phyloP scores from a whole-genome alignment of 2,113 vertebrate genomes.

The Gymnocephalus cernua region DNA sequence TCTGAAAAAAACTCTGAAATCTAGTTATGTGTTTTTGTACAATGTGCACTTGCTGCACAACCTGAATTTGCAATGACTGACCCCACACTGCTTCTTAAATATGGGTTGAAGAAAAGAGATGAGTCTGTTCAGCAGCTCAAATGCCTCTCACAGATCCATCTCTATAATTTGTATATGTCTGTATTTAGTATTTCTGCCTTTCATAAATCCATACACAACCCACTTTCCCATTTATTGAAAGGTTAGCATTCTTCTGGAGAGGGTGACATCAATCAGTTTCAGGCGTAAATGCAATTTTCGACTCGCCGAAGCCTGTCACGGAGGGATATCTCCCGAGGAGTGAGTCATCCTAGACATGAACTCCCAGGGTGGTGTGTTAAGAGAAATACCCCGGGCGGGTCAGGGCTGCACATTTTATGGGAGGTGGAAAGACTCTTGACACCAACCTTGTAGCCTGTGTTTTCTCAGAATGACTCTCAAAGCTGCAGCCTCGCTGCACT shows the following conservation, averaged over 20 bases:
- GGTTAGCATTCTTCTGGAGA: slow-evolving; percentile 12
- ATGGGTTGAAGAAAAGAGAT: not conserved
- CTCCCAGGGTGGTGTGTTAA: slow-evolving; percentile 24
- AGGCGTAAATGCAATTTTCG: slow-evolving; percentile 24
- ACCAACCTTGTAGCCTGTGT: not conserved
- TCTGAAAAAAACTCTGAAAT: not conserved
- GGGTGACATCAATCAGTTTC: slow-evolving; percentile 33
- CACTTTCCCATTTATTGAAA: slow-evolving; percentile 29
- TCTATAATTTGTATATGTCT: not conserved
- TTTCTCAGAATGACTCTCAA: slow-evolving; percentile 26
- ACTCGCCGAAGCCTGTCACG: slow-evolving; percentile 16
- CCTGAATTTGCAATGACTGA: slow-evolving; percentile 13
- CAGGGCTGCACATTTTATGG: not conserved
- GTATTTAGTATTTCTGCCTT: not conserved
- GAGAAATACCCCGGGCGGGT: not conserved
- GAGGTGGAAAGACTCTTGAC: not conserved
- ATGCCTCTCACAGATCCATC: slow-evolving; percentile 1
- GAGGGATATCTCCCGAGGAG: slow-evolving; percentile 37
- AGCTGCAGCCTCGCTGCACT: slow-evolving; percentile 23
- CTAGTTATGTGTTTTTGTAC: not conserved
- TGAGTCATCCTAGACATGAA: slow-evolving; percentile 52
- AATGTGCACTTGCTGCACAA: slow-evolving; percentile 4
- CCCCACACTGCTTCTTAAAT: not conserved
- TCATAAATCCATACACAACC: slow-evolving; percentile 23
- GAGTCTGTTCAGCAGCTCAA: not conserved